These are phyloP conservation scores for Synergus itoensis DNA, from an alignment of 2,888 invertebrate genomes.

Conservation along the genomic window DNA sequence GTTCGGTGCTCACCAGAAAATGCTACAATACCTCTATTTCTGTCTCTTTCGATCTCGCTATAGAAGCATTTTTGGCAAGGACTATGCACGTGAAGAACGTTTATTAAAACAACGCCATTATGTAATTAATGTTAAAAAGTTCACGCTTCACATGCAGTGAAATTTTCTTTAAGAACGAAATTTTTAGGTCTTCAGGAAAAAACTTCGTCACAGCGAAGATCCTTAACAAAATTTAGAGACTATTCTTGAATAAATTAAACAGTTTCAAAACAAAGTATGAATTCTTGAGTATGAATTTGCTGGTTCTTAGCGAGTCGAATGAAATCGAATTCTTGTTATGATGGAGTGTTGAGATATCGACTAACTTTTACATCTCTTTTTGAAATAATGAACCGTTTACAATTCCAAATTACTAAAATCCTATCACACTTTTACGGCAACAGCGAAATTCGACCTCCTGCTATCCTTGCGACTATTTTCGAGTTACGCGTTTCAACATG, in stretches of 20 bases:
- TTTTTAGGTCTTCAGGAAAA: neutral
- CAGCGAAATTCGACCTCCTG: slow-evolving; percentile 30
- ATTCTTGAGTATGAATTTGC: no score
- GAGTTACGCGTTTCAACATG: slow-evolving; percentile 73
- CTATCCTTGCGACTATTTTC: slow-evolving; percentile 75
- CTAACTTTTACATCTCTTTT: neutral
- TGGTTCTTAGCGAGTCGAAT: no score
- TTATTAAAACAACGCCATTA: slow-evolving; percentile 63
- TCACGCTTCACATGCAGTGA: no score
- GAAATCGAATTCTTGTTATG: no score
- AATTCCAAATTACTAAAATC: slow-evolving; percentile 9
- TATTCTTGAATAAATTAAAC: no score
- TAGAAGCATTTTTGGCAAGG: slow-evolving; percentile 58
- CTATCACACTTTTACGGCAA: slow-evolving; percentile 30
- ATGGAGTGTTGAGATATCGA: neutral
- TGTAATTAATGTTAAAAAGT: slow-evolving; percentile 51
- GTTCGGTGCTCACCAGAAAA: slow-evolving; percentile 54
- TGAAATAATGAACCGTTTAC: slow-evolving; percentile 10
- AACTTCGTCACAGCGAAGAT: neutral
- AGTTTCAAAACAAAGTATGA: no score
- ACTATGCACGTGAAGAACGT: slow-evolving; percentile 56
- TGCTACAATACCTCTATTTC: slow-evolving; percentile 65
- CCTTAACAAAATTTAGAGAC: no score
- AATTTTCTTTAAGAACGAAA: no score
- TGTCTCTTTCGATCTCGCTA: slow-evolving; percentile 54